Evolutionary conservation across 30 jellyfish, hydroid and myxozoan species (phyloP).

Genomic region (Pelagia noctiluca): DNA sequence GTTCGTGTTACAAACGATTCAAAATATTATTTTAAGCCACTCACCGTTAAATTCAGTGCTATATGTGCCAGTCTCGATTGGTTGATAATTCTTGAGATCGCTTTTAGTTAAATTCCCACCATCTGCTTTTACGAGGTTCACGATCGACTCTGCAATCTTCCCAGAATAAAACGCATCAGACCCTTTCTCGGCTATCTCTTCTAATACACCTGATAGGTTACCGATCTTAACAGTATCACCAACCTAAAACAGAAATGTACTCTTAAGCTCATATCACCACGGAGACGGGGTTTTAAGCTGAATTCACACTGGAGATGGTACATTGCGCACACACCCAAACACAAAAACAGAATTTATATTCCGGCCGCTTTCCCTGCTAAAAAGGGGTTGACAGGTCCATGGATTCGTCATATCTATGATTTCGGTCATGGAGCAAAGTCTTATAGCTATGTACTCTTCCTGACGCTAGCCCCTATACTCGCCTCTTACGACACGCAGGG

Average conservation of each 20-base stretch:
- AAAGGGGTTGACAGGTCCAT: neutral
- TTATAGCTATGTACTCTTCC: no score
- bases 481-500: no score
- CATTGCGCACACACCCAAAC: neutral
- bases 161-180: conserved; percentile 69
- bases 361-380: neutral
- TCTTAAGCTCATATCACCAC: no score
- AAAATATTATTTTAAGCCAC: neutral
- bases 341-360: neutral
- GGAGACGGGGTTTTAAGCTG: no score
- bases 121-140: conserved; percentile 33
- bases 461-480: no score
- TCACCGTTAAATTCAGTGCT: conserved; percentile 50
- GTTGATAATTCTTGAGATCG: conserved; percentile 51
- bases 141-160: conserved; percentile 24
- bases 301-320: neutral
- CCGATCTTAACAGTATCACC: conserved; percentile 31
- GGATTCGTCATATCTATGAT: neutral
- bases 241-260: conserved; percentile 32
- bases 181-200: conserved; percentile 26
- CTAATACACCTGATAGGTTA: conserved; percentile 28
- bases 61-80: conserved; percentile 25
- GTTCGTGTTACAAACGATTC: neutral
- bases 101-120: conserved; percentile 67
- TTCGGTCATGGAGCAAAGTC: no score